Percentiles rank a stretch among this genome's conserved stretches.
Conservation (phyloP, 2,113 vertebrate genomes). For the Megaceryle maxima region DNA sequence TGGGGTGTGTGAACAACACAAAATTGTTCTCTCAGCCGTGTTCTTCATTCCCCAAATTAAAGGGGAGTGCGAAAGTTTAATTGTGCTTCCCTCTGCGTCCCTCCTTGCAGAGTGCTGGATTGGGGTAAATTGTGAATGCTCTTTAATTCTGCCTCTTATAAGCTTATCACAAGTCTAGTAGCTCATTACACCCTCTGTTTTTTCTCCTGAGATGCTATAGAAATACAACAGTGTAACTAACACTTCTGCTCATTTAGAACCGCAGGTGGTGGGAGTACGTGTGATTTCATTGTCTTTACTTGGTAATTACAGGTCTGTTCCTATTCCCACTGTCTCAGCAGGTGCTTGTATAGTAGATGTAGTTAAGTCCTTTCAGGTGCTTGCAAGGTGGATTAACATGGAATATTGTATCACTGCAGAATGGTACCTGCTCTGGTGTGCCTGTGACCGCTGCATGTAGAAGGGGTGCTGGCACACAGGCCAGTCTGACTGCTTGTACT, state of each 20-base stretch:
- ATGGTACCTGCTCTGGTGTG: not conserved
- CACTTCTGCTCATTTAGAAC: constrained; percentile 71
- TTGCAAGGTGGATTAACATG: constrained; percentile 32
- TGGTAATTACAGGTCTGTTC: constrained; percentile 71
- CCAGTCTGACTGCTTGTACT: not conserved
- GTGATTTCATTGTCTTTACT: constrained; percentile 73
- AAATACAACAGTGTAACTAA: constrained; percentile 71
- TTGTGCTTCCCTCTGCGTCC: constrained; percentile 29
- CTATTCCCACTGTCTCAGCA: constrained; percentile 55
- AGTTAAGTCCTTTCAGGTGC: constrained; percentile 64
- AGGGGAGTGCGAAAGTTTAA: constrained; percentile 50
- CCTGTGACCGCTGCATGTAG: not conserved
- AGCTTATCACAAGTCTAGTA: constrained; percentile 55
- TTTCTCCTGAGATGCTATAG: constrained; percentile 61
- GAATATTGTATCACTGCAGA: not conserved
- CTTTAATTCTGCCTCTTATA: constrained; percentile 49
- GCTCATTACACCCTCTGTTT: constrained; percentile 58
- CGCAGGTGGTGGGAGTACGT: constrained; percentile 44
- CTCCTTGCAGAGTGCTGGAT: not conserved
- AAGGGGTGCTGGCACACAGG: not conserved
- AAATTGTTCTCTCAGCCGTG: not conserved
- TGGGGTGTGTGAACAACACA: not conserved
- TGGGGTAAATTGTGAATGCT: constrained; percentile 50
- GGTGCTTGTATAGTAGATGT: not conserved
- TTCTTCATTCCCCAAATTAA: constrained; percentile 46